Conservation (phyloP, 2,113 vertebrate genomes). For the Sinocyclocheilus anshuiensis region DNA sequence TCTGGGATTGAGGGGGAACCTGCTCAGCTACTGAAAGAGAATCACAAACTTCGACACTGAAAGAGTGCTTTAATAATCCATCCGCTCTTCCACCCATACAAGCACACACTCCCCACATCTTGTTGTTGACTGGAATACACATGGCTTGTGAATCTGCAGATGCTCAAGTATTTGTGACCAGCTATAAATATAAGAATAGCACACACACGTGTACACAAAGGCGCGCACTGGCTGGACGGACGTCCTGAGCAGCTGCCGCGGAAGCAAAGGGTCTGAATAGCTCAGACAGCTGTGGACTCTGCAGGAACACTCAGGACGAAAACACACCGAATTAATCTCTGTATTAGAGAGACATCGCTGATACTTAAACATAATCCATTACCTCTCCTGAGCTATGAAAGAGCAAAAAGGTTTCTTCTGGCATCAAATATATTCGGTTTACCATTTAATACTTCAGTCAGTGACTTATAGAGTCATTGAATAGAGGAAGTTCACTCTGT, state of each 20-base stretch:
- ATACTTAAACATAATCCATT: background rate
- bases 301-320: constrained; percentile 21
- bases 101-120: background rate
- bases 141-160: constrained; percentile 11
- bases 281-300: constrained; percentile 37
- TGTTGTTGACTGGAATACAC: constrained; percentile 27
- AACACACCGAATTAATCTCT: background rate
- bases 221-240: background rate
- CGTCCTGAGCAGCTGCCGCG: constrained; percentile 25
- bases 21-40: background rate
- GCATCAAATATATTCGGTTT: background rate
- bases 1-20: constrained; percentile 15
- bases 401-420: background rate
- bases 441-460: background rate
- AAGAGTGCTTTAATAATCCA: background rate
- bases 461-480: background rate
- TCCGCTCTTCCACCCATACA: background rate
- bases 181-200: constrained; percentile 11
- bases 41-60: background rate
- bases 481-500: background rate
- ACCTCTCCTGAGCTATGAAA: background rate
- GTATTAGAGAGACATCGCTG: background rate
- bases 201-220: constrained; percentile 5
- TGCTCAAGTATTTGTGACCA: constrained; percentile 9
- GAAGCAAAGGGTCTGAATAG: constrained; percentile 27